Percentiles rank a stretch among this genome's conserved stretches.
Evolutionary conservation across 2,113 vertebrate species (phyloP).

Genomic region (Triplophysa siluroides): DNA sequence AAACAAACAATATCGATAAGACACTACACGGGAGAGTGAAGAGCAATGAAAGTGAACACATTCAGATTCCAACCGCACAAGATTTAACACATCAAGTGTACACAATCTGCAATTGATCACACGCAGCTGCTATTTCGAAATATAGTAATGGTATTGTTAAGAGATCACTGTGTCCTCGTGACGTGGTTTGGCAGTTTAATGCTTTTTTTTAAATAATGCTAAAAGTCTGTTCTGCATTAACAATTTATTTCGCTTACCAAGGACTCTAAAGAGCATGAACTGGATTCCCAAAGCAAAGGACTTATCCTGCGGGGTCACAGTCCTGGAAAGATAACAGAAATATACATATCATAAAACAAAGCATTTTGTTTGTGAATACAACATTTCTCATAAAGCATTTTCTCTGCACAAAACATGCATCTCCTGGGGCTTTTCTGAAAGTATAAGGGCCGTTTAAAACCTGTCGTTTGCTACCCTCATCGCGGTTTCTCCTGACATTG

Average conservation of each 20-base stretch:
- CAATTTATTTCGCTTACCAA: slow-evolving; percentile 76
- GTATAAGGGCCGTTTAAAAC: not conserved
- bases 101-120: not conserved
- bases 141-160: not conserved
- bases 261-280: slow-evolving; percentile 88
- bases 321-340: slow-evolving; percentile 67
- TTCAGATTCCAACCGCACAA: no score
- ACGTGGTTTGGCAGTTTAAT: not conserved
- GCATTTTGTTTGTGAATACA: no score
- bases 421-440: not conserved
- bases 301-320: slow-evolving; percentile 84
- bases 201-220: not conserved
- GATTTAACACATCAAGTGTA: no score
- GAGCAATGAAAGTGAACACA: no score
- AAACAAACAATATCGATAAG: no score
- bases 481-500: not conserved
- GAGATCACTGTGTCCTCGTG: not conserved
- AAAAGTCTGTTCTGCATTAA: not conserved
- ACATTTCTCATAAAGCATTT: not conserved
- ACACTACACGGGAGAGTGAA: no score
- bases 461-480: not conserved
- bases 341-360: no score
- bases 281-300: slow-evolving; percentile 90
- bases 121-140: not conserved
- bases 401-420: not conserved